phyloP scores from a whole-genome alignment of 2,113 vertebrate species.

The Seriola aureovittata region DNA sequence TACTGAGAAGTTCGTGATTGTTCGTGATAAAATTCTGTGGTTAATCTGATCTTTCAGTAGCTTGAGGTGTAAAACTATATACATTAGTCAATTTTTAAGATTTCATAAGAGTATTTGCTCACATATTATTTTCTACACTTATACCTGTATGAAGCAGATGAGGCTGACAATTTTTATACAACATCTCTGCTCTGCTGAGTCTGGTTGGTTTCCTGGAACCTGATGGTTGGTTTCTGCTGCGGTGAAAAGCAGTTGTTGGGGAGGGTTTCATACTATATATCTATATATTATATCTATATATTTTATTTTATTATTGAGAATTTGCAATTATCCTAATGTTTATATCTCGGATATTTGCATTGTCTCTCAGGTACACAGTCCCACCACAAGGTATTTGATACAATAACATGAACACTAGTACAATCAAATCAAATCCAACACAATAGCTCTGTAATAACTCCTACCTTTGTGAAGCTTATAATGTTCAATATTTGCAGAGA shows the following conservation, averaged over 20 bases:
- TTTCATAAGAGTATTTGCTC: not conserved
- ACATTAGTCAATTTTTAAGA: not conserved
- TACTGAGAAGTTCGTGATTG: not conserved
- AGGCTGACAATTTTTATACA: not conserved
- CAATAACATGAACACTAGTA: constrained; percentile 12
- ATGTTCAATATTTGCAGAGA: constrained; percentile 29
- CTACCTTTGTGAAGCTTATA: not conserved
- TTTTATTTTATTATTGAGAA: not conserved
- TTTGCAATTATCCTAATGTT: not conserved
- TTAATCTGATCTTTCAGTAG: not conserved
- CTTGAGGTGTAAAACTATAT: not conserved
- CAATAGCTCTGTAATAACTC: constrained; percentile 28
- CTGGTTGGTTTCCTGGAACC: not conserved
- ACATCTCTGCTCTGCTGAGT: constrained; percentile 1
- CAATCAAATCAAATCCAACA: constrained; percentile 21
- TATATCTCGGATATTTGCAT: constrained; percentile 3
- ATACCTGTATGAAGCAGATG: not conserved
- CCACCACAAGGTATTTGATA: not conserved
- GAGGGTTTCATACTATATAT: not conserved
- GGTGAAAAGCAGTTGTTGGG: not conserved
- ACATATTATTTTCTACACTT: not conserved
- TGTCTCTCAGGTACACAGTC: not conserved
- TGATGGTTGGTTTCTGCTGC: not conserved
- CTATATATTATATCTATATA: not conserved
- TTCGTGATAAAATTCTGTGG: not conserved